Conservation (phyloP, 1,140 invertebrate genomes). For the Parapsyche elsis region DNA sequence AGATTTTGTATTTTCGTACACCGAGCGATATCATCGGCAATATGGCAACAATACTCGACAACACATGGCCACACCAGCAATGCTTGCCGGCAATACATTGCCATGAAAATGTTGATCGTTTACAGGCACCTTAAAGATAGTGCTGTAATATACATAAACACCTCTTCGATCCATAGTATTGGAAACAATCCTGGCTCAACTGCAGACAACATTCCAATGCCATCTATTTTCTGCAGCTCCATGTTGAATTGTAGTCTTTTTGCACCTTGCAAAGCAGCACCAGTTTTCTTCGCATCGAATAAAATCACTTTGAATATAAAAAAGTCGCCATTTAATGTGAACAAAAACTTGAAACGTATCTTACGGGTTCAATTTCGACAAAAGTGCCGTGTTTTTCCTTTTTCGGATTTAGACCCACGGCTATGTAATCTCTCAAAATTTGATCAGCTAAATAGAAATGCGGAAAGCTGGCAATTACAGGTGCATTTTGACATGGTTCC, state of each 20-base stretch:
- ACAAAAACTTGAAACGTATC: constrained; percentile 48
- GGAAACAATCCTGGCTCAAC: constrained; percentile 68
- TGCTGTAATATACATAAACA: too few species aligned
- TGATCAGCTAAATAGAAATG: constrained; percentile 72
- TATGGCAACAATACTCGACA: too few species aligned
- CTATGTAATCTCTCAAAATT: constrained; percentile 63
- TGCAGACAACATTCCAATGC: constrained; percentile 60
- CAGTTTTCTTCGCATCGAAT: constrained; percentile 62
- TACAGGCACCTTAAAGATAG: too few species aligned
- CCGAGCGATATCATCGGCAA: too few species aligned
- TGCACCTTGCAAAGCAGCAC: constrained; percentile 64
- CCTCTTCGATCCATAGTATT: constrained; percentile 70
- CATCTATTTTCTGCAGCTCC: constrained; percentile 60
- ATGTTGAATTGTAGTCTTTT: constrained; percentile 70
- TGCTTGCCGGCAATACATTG: too few species aligned
- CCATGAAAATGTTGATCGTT: too few species aligned
- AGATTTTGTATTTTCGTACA: too few species aligned
- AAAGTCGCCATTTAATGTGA: background rate
- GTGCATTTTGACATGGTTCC: constrained; percentile 66
- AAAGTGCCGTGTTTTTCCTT: constrained; percentile 69
- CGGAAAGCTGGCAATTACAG: constrained; percentile 70
- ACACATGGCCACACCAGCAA: too few species aligned
- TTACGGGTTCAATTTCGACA: constrained; percentile 72
- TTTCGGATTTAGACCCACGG: constrained; percentile 69
- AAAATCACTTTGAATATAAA: background rate